Conservation (phyloP, 2,113 vertebrate species). For the Poecilia latipinna region DNA sequence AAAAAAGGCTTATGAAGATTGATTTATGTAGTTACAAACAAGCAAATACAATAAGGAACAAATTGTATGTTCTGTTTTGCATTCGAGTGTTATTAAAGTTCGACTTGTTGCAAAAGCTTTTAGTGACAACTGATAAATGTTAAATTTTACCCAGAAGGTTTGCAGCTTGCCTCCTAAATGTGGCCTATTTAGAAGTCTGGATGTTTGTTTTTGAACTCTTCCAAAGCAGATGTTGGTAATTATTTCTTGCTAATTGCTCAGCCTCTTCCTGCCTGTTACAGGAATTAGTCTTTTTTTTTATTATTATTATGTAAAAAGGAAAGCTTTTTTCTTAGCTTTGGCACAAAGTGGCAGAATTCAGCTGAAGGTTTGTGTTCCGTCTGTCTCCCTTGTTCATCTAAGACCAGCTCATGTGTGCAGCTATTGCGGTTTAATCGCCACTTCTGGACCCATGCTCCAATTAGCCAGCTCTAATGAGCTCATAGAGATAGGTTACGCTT, state of each 20-base stretch:
- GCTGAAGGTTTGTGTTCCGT: conserved; percentile 12
- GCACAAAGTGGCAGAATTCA: conserved; percentile 29
- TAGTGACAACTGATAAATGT: conserved; percentile 8
- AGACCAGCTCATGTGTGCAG: conserved; percentile 44
- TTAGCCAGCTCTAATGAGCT: conserved; percentile 61
- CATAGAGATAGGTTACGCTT: conserved; percentile 18
- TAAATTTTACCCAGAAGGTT: background rate
- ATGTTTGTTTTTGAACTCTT: conserved; percentile 36
- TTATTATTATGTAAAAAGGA: conserved; percentile 16
- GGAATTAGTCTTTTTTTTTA: conserved; percentile 3
- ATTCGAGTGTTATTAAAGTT: background rate
- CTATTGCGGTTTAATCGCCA: conserved; percentile 52
- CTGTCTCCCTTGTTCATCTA: conserved; percentile 12
- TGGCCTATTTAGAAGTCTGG: conserved; percentile 6
- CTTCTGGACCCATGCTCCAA: conserved; percentile 51
- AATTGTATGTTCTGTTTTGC: background rate
- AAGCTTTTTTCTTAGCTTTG: conserved; percentile 36
- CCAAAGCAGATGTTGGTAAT: conserved; percentile 57
- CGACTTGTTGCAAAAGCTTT: background rate
- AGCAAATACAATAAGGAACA: conserved; percentile 11
- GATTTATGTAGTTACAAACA: conserved; percentile 1
- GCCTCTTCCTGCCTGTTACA: conserved; percentile 23
- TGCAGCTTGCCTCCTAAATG: conserved; percentile 1
- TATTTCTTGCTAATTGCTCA: conserved; percentile 49
- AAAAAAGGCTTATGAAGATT: conserved; percentile 34